Evolutionary conservation across 2,888 invertebrate species (phyloP), one percentile per base, ranked within the genome.

Genomic region (Thecophora atra): DNA sequence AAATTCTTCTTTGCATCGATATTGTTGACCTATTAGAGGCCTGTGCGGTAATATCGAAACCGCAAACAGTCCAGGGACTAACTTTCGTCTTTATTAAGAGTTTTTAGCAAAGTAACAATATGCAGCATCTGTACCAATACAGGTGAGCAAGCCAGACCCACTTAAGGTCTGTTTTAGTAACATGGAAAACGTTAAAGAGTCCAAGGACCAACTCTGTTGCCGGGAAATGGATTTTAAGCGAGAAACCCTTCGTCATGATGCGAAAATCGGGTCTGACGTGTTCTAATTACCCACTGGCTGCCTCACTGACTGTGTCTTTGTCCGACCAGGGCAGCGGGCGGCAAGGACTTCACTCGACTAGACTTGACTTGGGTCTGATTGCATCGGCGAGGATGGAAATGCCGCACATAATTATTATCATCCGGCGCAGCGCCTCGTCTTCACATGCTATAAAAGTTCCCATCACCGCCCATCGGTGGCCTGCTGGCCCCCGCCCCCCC

Each of bases 351-450:
- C 47, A 17, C 47, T 11, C 37, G 37, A 37, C n/a, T 47, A 47
- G n/a, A 47, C 47, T 47, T 11, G 5, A 44, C 37, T 78, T 11
- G 0, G 17, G 47, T 47, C 75, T 0, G 15, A 79, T 72, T 47
- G 64, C 63, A 63, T 63, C 54, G 68, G 63, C 72, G 56, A 63
- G 72, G 68, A 77, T 76, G 78, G 79, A 77, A 75, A 78, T 73
- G 77, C 75, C 72, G 75, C 75, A 80, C 78, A 81, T 80, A 80
- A 82, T 81, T 81, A 80, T 71, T 26, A 71, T 77, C 73, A 76
- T 75, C 75, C 78, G 78, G 74, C 76, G 76, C 74, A 70, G 51
- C 56, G 24, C 47, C 47, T 2, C 69, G 66, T 70, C 73, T 70
- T 44, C 70, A 65, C 69, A 70, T 64, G 65, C 56, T 28, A 71